phyloP scores from a whole-genome alignment of 2,888 invertebrate species.

The Morpho helenor region DNA sequence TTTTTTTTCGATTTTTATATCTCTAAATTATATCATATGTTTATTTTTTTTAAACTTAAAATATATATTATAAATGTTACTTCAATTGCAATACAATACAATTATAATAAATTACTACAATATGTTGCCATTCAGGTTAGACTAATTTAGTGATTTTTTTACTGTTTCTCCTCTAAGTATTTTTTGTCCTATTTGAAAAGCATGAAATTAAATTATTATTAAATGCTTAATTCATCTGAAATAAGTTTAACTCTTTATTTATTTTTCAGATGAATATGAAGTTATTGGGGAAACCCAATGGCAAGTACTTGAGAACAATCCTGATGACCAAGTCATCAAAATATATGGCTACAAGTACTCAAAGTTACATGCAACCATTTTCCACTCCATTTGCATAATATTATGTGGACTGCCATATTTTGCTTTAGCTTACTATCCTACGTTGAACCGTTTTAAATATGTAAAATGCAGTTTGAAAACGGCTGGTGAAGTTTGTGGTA shows the following conservation, averaged over 20 bases:
- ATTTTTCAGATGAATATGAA: slow-evolving; percentile 75
- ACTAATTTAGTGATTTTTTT: no score
- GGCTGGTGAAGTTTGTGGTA: slow-evolving; percentile 79
- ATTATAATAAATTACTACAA: no score
- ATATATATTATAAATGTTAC: no score
- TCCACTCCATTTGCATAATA: slow-evolving; percentile 69
- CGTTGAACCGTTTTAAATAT: slow-evolving; percentile 73
- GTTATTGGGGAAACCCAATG: slow-evolving; percentile 75
- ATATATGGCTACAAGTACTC: slow-evolving; percentile 75
- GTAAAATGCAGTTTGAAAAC: slow-evolving; percentile 74
- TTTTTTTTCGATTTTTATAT: no score
- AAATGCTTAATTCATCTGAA: background rate
- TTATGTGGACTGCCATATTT: slow-evolving; percentile 79
- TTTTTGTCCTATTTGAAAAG: no score
- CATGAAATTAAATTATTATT: background rate
- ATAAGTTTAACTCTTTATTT: slow-evolving; percentile 5
- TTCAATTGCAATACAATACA: no score
- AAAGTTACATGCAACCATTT: slow-evolving; percentile 59
- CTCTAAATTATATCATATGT: no score
- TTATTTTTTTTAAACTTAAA: no score
- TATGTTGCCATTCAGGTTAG: no score
- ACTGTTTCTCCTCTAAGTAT: no score
- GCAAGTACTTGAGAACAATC: slow-evolving; percentile 73
- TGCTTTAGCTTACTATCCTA: slow-evolving; percentile 77
- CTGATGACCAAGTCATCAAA: slow-evolving; percentile 66